These are phyloP conservation scores for Drosophila leonis DNA, from an alignment of 2,888 invertebrate genomes.

Conservation along the genomic window DNA sequence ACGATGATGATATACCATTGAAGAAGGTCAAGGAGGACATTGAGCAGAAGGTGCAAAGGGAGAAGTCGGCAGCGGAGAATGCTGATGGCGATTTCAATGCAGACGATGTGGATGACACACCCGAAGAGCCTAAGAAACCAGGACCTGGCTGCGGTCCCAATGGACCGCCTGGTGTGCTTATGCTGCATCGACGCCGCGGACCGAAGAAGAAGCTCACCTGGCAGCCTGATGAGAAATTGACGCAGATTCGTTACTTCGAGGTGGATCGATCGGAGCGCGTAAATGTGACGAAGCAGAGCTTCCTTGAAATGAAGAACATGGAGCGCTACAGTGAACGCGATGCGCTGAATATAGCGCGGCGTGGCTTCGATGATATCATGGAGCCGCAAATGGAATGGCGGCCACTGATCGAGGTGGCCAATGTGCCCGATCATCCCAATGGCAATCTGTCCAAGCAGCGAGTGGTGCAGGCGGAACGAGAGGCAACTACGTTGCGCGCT, in stretches of 20 bases:
- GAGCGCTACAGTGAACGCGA: constrained; percentile 95
- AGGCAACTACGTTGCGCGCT: constrained; percentile 93
- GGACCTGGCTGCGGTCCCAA: constrained; percentile 86
- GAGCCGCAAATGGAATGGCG: constrained; percentile 93
- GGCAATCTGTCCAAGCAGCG: constrained; percentile 94
- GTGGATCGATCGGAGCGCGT: constrained; percentile 98
- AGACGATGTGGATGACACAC: constrained; percentile 67
- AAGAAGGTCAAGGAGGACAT: constrained; percentile 85
- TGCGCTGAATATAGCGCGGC: constrained; percentile 91
- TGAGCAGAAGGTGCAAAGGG: constrained; percentile 82
- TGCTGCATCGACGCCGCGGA: constrained; percentile 90
- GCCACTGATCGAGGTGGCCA: constrained; percentile 89
- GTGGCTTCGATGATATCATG: constrained; percentile 93
- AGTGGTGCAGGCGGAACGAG: constrained; percentile 94
- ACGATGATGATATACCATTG: constrained; percentile 84
- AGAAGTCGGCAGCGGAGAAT: constrained; percentile 52
- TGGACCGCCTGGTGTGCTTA: constrained; percentile 91
- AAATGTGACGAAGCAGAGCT: constrained; percentile 94
- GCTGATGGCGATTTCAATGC: constrained; percentile 42
- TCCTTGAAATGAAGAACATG: constrained; percentile 95
- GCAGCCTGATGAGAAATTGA: constrained; percentile 92
- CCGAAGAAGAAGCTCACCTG: constrained; percentile 93
- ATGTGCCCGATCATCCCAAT: constrained; percentile 88
- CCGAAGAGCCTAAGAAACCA: constrained; percentile 78
- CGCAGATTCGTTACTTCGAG: constrained; percentile 95